Evolutionary conservation across 2,797 vertebrate species (phyloP), one percentile per base, ranked within the genome.

Genomic region (Aselliscus stoliczkanus): DNA sequence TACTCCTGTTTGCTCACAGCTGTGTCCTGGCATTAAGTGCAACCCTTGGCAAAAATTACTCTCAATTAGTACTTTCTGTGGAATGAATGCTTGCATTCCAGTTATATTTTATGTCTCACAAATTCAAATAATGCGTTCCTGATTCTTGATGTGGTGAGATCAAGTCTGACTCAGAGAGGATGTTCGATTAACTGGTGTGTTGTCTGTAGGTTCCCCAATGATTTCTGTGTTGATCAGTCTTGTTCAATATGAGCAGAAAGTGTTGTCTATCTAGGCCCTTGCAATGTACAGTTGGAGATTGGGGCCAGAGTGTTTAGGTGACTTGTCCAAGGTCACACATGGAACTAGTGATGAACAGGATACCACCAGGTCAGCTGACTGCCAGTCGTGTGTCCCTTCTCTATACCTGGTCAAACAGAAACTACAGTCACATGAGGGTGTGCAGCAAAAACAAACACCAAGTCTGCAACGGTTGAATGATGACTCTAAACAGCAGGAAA

Each of bases 381-480:
- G 84, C 69, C 95, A 96, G 13, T 12, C 31, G 67, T 34, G 31
- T 97, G 96, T 90, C 77, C 81, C 96, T 96, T 94, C 84, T 86
- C 42, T 79, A 70, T 93, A 97, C 94, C 95, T 97, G 96, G 69
- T 72, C 91, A 97, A 97, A 97, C 90, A 97, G 94, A 96, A 96
- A 95, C 34, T 62, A 34, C n/a, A 17, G 64, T 96, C 92, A 88
- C 94, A 86, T 72, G 81, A 93, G 54, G 50, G 18, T 0, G 0
- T 29, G 20, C 73, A 90, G 75, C 80, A 54, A 70, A 92, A 94
- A 90, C 73, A 96, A 95, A 92, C 56, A 69, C 31, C 70, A 93
- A 10, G 13, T 72, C 3, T 27, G 3, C 14, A 65, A 69, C 52
- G 72, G 81, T 73, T 87, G 82, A 88, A 73, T 92, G 82, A 50